A percentile compares a stretch with the other conserved stretches of the same genome.
Conservation (phyloP, 2,888 invertebrate species). For the Athalia rosae region DNA sequence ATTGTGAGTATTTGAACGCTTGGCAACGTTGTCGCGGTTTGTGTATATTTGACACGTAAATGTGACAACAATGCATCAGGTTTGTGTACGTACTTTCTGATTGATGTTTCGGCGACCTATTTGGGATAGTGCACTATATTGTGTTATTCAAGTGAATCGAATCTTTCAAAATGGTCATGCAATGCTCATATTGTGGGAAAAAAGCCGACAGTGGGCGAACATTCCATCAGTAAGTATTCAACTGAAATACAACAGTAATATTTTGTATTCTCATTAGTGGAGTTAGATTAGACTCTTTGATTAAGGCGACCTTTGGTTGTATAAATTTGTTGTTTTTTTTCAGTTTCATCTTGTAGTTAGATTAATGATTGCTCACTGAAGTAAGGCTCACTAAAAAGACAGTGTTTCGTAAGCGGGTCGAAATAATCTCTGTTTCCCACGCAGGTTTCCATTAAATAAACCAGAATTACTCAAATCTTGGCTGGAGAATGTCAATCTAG, state of each 20-base stretch:
- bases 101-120: too few relatives aligned
- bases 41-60: conserved; percentile 14
- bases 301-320: conserved; percentile 20
- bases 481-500: conserved; percentile 11
- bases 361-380: conserved; percentile 18
- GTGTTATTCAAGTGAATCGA: too few relatives aligned
- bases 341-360: too few relatives aligned
- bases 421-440: background rate
- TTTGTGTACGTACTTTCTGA: background rate
- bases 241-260: conserved; percentile 28
- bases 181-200: conserved; percentile 35
- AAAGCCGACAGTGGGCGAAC: conserved; percentile 26
- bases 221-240: conserved; percentile 32
- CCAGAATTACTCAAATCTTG: conserved; percentile 12
- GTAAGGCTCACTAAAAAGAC: conserved; percentile 17
- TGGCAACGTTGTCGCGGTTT: too few relatives aligned
- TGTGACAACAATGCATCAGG: conserved; percentile 7
- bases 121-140: too few relatives aligned
- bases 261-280: too few relatives aligned
- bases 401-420: conserved; percentile 17
- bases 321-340: conserved; percentile 17
- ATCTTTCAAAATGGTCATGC: conserved; percentile 29
- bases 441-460: conserved; percentile 14
- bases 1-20: conserved; percentile 31
- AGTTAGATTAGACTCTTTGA: too few relatives aligned